Percentiles rank a stretch among this genome's conserved stretches.
phyloP scores from a whole-genome alignment of 2,797 vertebrate genomes.

The Rhyacichthys aspro region DNA sequence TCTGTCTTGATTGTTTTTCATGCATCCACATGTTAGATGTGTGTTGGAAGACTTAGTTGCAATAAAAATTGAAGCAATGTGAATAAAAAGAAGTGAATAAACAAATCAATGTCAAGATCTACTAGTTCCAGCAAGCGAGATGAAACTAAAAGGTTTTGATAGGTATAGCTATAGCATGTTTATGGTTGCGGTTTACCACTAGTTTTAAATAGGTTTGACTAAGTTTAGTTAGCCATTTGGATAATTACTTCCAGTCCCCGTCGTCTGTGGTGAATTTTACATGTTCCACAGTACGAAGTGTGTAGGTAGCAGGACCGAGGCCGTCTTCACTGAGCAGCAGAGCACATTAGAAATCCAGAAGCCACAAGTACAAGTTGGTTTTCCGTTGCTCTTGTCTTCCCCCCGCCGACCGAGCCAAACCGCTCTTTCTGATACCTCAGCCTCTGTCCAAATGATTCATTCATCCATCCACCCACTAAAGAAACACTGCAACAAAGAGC shows the following conservation, averaged over 20 bases:
- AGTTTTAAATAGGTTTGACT: conserved; percentile 9
- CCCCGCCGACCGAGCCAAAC: conserved; percentile 60
- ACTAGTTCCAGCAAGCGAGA: neutral
- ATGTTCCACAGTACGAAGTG: conserved; percentile 34
- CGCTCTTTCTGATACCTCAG: conserved; percentile 68
- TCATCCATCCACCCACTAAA: conserved; percentile 67
- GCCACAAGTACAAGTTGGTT: conserved; percentile 74
- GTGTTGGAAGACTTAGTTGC: no score
- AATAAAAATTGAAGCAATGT: no score
- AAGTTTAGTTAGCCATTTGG: conserved; percentile 15
- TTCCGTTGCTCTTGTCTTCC: conserved; percentile 53
- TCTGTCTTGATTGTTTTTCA: no score
- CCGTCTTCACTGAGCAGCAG: conserved; percentile 45
- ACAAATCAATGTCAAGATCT: no score
- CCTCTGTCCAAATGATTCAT: conserved; percentile 73
- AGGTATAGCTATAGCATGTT: conserved; percentile 3
- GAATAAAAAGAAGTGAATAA: no score
- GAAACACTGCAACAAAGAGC: conserved; percentile 73
- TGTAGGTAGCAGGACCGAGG: conserved; percentile 45
- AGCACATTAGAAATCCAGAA: conserved; percentile 57
- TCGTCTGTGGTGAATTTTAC: conserved; percentile 38
- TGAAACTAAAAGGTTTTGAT: neutral
- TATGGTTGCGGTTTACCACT: conserved; percentile 8
- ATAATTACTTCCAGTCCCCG: conserved; percentile 35
- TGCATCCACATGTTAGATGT: no score